Evolutionary conservation across 2,113 vertebrate species (phyloP), one percentile per base, ranked within the genome.

Genomic region (Austrofundulus limnaeus): DNA sequence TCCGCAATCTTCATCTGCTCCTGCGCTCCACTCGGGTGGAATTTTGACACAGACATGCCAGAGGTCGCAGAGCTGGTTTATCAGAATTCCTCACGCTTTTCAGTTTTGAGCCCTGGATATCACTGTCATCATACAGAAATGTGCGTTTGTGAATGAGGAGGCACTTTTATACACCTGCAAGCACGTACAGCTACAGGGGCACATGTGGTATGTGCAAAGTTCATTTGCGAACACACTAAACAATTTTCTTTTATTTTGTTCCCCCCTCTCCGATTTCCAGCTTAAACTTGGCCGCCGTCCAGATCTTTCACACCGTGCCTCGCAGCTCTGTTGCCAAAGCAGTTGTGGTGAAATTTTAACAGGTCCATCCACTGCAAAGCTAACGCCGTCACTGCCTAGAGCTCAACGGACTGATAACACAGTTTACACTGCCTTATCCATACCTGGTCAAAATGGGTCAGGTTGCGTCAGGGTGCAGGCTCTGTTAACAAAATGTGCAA

Each of bases 301-400:
- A 88, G 63, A 71, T 77, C 74, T 66, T 78, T 87, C 72, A 75
- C 70, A 76, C 65, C 72, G 55, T 69, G 28, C 50, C 43, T 52
- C 3, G 41, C 45, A 64, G 73, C 68, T 77, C 38, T 50, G 62
- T 63, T 75, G 79, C 73, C 74, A 82, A 58, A 80, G 77, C 66
- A 60, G 71, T 77, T 78, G 54, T 78, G 81, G 87, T 88, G 83
- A 91, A 90, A 90, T 74, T 87, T 91, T 87, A 91, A 91, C 92
- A 84, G 87, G 85, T 87, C 77, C 84, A 70, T 90, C 90, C 84
- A 80, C 58, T 74, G 72, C 57, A 85, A 68, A 84, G 61, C 76
- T 84, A 87, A 87, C 66, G 38, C 51, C 78, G 73, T 64, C 74
- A 57, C 48, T 54, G 68, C 69, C 47, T 61, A 69, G 81, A 82